Evolutionary conservation across 2,113 vertebrate species (phyloP), one percentile per base, ranked within the genome.

Genomic region (Corythornis cristatus): DNA sequence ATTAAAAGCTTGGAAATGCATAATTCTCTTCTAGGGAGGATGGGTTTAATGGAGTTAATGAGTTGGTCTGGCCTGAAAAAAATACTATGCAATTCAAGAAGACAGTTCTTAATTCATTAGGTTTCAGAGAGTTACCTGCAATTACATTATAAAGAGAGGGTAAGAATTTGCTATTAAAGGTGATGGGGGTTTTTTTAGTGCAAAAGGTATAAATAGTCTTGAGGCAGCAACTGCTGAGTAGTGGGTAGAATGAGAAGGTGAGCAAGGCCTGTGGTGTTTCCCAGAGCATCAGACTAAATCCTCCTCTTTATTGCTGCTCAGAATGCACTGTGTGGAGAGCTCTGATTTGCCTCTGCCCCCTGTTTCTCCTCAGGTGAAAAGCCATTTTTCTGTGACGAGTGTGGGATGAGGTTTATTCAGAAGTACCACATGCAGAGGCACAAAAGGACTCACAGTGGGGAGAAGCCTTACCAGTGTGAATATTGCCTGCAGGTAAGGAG

Each of bases 341-440:
- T 6, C n/a, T 48, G 77, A 42, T 94, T 96, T 67, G 46, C 93
- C 42, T 50, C 74, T 97, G 60, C 90, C 76, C 11, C 11, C 0
- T 91, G 54, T 85, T 93, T 93, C 90, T 95, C 95, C 43, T 95
- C 91, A 99, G 99, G 99, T 97, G 99, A 99, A 96, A 99, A 99
- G 95, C 99, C 99, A 95, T 99, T 99, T 98, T 98, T 98, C 92
- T 99, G 99, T 93, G 99, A 99, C 94, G 99, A 99, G 94, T 99
- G 99, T 97, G 99, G 99, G 90, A 99, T 99, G 99, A 98, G 99
- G 95, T 99, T 99, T 97, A 99, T 99, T 96, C 99, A 99, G 97
- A 99, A 99, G 95, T 99, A 99, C 37, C 99, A 99, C 95, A 99
- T 99, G 99, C 99, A 99, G 98, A 98, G 99, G 96, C 99, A 99